Conservation (phyloP, 2,888 invertebrate genomes). For the Cantharis rufa region DNA sequence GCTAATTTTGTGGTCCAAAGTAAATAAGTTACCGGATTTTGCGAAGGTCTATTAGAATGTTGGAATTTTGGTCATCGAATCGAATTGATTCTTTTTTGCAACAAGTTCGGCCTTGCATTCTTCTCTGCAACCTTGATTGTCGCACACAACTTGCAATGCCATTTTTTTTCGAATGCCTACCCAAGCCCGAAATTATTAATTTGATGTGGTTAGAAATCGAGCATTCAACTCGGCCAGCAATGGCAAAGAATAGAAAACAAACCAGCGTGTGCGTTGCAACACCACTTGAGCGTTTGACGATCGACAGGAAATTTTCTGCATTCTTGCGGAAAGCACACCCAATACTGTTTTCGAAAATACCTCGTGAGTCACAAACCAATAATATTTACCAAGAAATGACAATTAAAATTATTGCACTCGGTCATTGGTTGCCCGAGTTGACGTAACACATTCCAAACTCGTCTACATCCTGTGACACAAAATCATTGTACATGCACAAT, state of each 20-base stretch:
- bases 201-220: not conserved
- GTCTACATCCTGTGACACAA: slow-evolving; percentile 35
- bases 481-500: slow-evolving; percentile 14
- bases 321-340: not conserved
- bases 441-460: slow-evolving; percentile 41
- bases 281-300: not conserved
- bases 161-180: not conserved
- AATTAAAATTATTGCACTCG: slow-evolving; percentile 31
- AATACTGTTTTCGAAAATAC: not conserved
- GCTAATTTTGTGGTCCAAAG: slow-evolving; percentile 15
- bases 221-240: not conserved
- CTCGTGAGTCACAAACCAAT: slow-evolving; percentile 14
- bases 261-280: not conserved
- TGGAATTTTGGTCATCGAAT: not conserved
- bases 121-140: not conserved
- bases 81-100: not conserved
- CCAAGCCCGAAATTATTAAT: not conserved
- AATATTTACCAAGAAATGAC: not conserved
- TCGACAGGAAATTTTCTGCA: not conserved
- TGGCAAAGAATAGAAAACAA: not conserved
- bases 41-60: not conserved
- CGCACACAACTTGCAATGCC: not conserved
- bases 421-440: slow-evolving; percentile 40
- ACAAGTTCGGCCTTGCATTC: not conserved
- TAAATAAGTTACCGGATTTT: not conserved